Evolutionary conservation across 2,113 vertebrate species (phyloP).

Genomic region (Cinclus cinclus): DNA sequence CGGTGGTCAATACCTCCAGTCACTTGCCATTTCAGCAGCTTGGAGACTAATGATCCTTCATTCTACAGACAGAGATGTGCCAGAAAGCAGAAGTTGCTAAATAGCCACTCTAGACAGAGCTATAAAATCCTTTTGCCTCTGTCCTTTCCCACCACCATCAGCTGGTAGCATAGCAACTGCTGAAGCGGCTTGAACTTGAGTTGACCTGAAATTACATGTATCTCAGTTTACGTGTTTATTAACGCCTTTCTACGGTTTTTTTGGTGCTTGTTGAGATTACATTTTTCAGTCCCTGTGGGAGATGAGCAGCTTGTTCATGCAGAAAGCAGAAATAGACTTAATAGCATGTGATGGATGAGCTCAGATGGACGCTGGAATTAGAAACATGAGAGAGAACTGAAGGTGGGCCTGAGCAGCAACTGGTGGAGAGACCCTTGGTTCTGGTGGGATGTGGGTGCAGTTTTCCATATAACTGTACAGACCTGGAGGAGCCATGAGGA

Average conservation of each 20-base stretch:
- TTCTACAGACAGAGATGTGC: slow-evolving; percentile 17
- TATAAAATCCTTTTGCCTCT: slow-evolving; percentile 35
- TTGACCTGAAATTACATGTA: slow-evolving; percentile 53
- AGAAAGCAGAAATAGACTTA: slow-evolving; percentile 56
- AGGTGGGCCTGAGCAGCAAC: background rate
- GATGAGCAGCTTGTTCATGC: slow-evolving; percentile 45
- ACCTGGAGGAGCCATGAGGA: background rate
- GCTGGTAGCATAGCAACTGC: slow-evolving; percentile 69
- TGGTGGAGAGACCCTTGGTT: background rate
- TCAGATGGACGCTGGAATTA: background rate
- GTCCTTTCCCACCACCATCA: slow-evolving; percentile 31
- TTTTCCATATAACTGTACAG: background rate
- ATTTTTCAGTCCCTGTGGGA: slow-evolving; percentile 37
- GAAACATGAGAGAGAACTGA: background rate
- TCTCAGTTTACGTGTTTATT: slow-evolving; percentile 36
- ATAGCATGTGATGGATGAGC: slow-evolving; percentile 14
- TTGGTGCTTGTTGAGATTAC: slow-evolving; percentile 30
- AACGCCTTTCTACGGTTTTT: background rate
- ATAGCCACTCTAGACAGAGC: background rate
- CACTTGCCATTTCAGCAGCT: slow-evolving; percentile 68
- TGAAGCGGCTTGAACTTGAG: slow-evolving; percentile 51
- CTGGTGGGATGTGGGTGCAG: background rate
- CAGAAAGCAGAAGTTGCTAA: slow-evolving; percentile 60
- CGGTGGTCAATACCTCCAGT: slow-evolving; percentile 40
- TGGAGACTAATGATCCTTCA: slow-evolving; percentile 36